A percentile compares a stretch with the other conserved stretches of the same genome.
phyloP scores from a whole-genome alignment of 2,888 invertebrate genomes.

The Drosophila dives region DNA sequence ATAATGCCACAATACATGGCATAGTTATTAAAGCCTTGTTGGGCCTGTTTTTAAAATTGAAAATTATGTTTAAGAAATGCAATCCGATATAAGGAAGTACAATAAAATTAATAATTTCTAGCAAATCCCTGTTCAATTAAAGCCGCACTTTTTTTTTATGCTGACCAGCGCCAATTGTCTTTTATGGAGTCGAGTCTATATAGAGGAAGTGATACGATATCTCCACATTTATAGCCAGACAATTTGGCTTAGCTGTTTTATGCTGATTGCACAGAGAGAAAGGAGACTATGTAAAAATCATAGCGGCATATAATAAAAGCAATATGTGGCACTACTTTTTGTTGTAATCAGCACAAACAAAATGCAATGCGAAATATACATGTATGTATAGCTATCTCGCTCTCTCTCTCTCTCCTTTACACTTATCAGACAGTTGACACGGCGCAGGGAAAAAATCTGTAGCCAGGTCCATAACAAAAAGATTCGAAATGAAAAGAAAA shows the following conservation, averaged over 20 bases:
- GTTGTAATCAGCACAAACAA: conserved; percentile 53
- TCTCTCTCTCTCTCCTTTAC: background rate
- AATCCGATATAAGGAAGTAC: background rate
- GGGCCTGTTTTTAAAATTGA: background rate
- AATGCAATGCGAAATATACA: conserved; percentile 23
- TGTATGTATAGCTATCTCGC: background rate
- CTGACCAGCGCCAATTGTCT: conserved; percentile 5
- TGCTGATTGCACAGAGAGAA: conserved; percentile 40
- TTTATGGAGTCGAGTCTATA: conserved; percentile 10
- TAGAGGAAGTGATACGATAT: conserved; percentile 3
- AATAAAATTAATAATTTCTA: background rate
- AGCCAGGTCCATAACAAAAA: conserved; percentile 56
- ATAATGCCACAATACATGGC: conserved; percentile 42
- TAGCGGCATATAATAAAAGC: conserved; percentile 39
- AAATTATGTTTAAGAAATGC: background rate
- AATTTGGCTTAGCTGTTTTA: conserved; percentile 21
- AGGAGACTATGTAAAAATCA: conserved; percentile 15
- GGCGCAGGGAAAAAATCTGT: conserved; percentile 33
- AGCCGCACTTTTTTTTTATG: background rate
- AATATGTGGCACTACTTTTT: conserved; percentile 55
- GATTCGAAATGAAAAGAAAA: conserved; percentile 66
- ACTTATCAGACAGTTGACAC: conserved; percentile 8
- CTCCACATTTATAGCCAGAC: conserved; percentile 3
- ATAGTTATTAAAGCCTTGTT: conserved; percentile 39
- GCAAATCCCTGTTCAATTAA: background rate